Evolutionary conservation across 2,797 vertebrate species (phyloP).

Genomic region (Coranthus polyacanthus): DNA sequence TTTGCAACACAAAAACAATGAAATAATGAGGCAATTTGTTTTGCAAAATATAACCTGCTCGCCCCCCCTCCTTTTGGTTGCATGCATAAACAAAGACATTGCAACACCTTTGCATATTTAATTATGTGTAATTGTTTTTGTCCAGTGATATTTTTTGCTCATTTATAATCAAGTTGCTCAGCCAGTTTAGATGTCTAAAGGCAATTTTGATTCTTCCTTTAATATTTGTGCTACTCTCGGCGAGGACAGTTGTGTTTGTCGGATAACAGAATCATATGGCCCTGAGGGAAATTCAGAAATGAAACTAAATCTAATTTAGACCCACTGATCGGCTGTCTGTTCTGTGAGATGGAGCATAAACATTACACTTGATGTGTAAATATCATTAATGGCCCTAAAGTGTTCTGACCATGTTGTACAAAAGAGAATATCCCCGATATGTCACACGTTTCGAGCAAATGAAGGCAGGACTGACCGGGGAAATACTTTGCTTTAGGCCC

Average conservation of each 20-base stretch:
- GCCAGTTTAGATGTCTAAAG: conserved; percentile 48
- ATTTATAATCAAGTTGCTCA: conserved; percentile 35
- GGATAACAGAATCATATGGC: conserved; percentile 75
- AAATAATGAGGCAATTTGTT: conserved; percentile 6
- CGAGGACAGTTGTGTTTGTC: conserved; percentile 64
- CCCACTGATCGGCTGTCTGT: conserved; percentile 73
- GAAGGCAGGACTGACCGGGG: conserved; percentile 37
- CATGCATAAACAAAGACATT: conserved; percentile 41
- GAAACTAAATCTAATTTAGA: conserved; percentile 81
- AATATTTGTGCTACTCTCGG: conserved; percentile 45
- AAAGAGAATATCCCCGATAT: conserved; percentile 48
- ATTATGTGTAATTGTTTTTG: conserved; percentile 14
- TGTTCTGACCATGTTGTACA: conserved; percentile 69
- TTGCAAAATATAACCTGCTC: conserved; percentile 5
- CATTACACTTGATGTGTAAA: conserved; percentile 74
- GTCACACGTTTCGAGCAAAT: conserved; percentile 58
- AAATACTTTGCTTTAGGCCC: conserved; percentile 36
- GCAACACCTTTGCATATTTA: conserved; percentile 45
- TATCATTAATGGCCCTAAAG: conserved; percentile 76
- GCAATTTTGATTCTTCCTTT: conserved; percentile 48
- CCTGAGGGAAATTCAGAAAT: conserved; percentile 78
- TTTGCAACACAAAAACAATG: conserved; percentile 9
- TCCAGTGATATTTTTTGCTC: background rate
- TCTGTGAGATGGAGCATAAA: conserved; percentile 73
- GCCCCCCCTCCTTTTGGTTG: conserved; percentile 19